A percentile compares a stretch with the other conserved stretches of the same genome.
phyloP scores from a whole-genome alignment of 2,113 vertebrate species.

The Antigone vipio region DNA sequence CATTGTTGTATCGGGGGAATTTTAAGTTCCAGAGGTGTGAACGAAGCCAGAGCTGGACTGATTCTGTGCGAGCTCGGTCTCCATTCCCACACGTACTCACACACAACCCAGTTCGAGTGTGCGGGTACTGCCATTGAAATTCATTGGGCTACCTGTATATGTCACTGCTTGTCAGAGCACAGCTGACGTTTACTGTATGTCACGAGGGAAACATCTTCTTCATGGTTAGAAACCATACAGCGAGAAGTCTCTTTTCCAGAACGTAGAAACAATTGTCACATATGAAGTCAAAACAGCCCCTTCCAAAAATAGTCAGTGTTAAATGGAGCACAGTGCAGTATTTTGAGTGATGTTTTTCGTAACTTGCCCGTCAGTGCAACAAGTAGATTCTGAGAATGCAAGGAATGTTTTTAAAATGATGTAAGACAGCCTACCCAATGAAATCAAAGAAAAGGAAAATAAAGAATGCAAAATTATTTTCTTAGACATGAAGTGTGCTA shows the following conservation, averaged over 20 bases:
- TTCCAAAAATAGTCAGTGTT: not conserved
- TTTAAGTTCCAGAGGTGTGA: not conserved
- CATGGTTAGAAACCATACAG: not conserved
- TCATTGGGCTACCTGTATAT: not conserved
- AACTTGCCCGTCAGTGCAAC: not conserved
- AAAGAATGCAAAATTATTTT: not conserved
- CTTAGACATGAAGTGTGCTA: not conserved
- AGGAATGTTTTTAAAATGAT: not conserved
- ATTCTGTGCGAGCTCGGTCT: not conserved
- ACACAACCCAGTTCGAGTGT: not conserved
- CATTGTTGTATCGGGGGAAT: fast-evolving
- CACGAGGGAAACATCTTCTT: not conserved
- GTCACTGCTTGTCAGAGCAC: not conserved
- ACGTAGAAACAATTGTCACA: not conserved
- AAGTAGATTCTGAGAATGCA: not conserved
- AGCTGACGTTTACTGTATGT: not conserved
- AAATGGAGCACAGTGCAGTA: not conserved
- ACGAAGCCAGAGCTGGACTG: not conserved
- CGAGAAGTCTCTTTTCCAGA: not conserved
- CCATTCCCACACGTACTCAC: not conserved
- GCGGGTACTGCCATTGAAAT: not conserved
- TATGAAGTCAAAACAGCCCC: not conserved
- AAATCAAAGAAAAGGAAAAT: not conserved
- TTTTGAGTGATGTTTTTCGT: not conserved
- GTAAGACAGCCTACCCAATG: not conserved